Percentiles rank a stretch among this genome's conserved stretches.
Evolutionary conservation across 2,113 vertebrate species (phyloP).

Genomic region (Mobula birostris): DNA sequence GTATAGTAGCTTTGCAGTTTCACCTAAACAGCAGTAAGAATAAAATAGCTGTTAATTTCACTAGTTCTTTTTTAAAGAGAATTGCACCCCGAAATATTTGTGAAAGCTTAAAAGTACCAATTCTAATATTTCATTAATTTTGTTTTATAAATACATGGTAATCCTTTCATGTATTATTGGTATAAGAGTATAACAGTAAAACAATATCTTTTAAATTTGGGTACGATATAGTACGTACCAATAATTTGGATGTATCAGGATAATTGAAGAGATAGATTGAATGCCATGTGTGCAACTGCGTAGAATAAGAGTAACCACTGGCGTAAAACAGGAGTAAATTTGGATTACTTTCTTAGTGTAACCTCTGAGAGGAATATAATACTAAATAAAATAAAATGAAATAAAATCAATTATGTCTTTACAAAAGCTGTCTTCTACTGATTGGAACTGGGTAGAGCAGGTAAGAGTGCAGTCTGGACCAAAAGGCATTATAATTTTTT

Average conservation of each 20-base stretch:
- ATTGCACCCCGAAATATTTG: not conserved
- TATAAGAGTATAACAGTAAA: not conserved
- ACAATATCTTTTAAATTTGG: not conserved
- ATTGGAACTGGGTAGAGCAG: not conserved
- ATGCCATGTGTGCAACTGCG: not conserved
- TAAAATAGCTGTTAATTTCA: too few species aligned
- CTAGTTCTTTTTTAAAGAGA: too few species aligned
- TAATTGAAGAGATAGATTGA: not conserved
- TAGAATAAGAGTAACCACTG: not conserved
- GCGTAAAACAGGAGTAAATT: not conserved
- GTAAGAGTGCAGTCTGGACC: too few species aligned
- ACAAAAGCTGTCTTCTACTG: not conserved
- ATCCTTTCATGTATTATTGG: not conserved
- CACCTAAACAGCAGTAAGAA: not conserved
- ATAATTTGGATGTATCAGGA: not conserved
- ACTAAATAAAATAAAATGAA: not conserved
- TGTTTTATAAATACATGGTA: not conserved
- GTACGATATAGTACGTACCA: not conserved
- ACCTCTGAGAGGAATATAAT: not conserved
- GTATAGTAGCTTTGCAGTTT: not conserved
- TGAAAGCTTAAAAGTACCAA: not conserved
- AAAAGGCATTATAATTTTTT: too few species aligned
- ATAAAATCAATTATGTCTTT: not conserved
- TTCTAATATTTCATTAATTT: not conserved
- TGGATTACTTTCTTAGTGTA: not conserved